Evolutionary conservation across 2,113 vertebrate species (phyloP), one percentile per base, ranked within the genome.

Genomic region (Catharus bicknelli): DNA sequence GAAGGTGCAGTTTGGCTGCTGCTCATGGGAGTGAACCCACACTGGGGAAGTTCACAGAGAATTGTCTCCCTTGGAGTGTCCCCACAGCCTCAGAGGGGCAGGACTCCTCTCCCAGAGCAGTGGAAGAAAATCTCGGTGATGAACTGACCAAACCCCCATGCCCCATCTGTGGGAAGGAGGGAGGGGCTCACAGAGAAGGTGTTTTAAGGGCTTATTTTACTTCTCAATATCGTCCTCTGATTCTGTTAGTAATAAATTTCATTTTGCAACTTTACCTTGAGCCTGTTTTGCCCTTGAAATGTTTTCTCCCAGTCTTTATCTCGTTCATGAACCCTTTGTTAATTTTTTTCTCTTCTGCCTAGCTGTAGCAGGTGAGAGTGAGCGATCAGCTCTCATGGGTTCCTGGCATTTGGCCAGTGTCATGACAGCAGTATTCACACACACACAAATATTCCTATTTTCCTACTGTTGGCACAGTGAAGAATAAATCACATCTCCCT

Each of bases 351-450:
- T 53, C 38, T 14, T 34, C 11, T 43, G 30, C 30, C 30, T 19
- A 78, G 25, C 5, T 29, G 18, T 8, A 6, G 13, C 36, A 63
- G 30, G 14, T 13, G 38, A 78, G 25, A 9, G 14, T 53, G 38
- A 53, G 15, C 0, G 0, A 64, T 15, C 4, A 2, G 8, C 5
- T 43, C 59, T 34, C 7, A 3, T 18, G 23, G 25, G 18, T 54
- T 15, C 59, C 48, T 34, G 48, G 32, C 7, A 3, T 27, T 43
- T 2, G 36, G 48, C 30, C 59, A 34, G 13, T 53, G 30, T 29
- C 30, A 64, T 6, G 10, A 43, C 25, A 23, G 15, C 9, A 53
- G 9, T 40, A 29, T 34, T 50, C 29, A 48, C 32, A 34, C 29
- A 54, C 40, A 32, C 8, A n/a, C 2, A 27, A 16, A 66, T 2